Evolutionary conservation across 2,888 invertebrate species (phyloP), one percentile per base, ranked within the genome.

Genomic region (Tiliacea aurago): DNA sequence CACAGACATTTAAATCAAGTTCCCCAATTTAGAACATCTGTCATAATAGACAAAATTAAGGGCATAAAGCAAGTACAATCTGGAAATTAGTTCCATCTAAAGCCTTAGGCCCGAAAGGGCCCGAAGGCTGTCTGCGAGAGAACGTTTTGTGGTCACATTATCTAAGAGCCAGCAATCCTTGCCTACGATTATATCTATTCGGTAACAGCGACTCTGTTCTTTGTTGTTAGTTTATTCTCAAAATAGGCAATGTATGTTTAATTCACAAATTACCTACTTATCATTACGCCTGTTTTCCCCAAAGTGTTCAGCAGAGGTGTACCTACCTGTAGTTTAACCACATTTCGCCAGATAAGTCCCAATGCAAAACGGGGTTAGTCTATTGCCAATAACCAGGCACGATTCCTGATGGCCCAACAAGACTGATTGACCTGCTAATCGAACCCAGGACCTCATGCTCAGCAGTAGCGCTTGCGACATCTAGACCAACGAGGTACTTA

Each of bases 131-230:
- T 10, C 37, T 49, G 23, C 28, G n/a, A 37, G 77, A 68, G 56
- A 70, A 78, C 55, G 53, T 71, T 56, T 72, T 80, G 79, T 51
- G 79, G 79, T 80, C 63, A n/a, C 49, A 71, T 67, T 71, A 82
- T 83, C 53, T 63, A 59, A 66, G 23, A 67, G n/a, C 41, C 13
- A 64, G 47, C 23, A 49, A 56, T 62, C n/a, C 49, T 47, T 45
- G 47, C 13, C n/a, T n/a, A 28, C 9, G 6, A 65, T 66, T 74
- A 80, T 61, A n/a, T 23, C 10, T 59, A 23, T 49, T 61, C 13
- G n/a, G 15, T 47, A 51, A 64, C 28, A 59, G n/a, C 18, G 1
- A 28, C 10, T 23, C 28, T 23, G 33, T 59, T 45, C 2, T 49
- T 23, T 2, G n/a, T 23, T 37, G 33, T 0, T 37, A 37, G 7